A percentile compares a stretch with the other conserved stretches of the same genome.
These are phyloP conservation scores for Fulmarus glacialis DNA, from an alignment of 2,113 vertebrate species.

Conservation along the genomic window DNA sequence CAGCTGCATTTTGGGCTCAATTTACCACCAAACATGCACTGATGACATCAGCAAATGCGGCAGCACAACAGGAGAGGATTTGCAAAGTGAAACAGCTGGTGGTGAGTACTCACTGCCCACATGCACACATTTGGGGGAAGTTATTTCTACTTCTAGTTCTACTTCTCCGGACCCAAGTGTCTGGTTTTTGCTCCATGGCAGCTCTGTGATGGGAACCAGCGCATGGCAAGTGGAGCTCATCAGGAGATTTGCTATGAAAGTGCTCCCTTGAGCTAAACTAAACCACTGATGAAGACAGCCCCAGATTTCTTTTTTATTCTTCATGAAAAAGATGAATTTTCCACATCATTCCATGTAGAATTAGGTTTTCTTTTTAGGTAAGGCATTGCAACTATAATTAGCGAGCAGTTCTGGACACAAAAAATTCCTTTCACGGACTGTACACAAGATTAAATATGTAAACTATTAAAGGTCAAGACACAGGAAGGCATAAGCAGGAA, in stretches of 20 bases:
- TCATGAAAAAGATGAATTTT: not conserved
- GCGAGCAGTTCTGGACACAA: not conserved
- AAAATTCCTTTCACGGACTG: not conserved
- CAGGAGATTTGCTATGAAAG: not conserved
- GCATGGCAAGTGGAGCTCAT: accelerated
- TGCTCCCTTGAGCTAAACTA: not conserved
- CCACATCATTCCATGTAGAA: not conserved
- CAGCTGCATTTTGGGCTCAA: not conserved
- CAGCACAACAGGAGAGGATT: not conserved
- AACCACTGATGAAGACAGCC: not conserved
- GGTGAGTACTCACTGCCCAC: not conserved
- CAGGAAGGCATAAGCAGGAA: not conserved
- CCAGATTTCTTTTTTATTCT: not conserved
- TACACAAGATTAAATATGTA: not conserved
- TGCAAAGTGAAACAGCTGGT: not conserved
- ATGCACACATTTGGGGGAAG: not conserved
- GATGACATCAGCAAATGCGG: not conserved
- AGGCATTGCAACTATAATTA: not conserved
- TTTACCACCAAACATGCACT: not conserved
- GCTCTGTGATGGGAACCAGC: not conserved
- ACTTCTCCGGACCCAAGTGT: too few species aligned
- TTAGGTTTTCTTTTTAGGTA: not conserved
- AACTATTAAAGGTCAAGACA: not conserved
- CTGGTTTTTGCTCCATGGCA: not conserved
- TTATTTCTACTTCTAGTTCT: not conserved